These are phyloP conservation scores for Platycheirus rosarum DNA, from an alignment of 2,888 invertebrate species.

Conservation along the genomic window DNA sequence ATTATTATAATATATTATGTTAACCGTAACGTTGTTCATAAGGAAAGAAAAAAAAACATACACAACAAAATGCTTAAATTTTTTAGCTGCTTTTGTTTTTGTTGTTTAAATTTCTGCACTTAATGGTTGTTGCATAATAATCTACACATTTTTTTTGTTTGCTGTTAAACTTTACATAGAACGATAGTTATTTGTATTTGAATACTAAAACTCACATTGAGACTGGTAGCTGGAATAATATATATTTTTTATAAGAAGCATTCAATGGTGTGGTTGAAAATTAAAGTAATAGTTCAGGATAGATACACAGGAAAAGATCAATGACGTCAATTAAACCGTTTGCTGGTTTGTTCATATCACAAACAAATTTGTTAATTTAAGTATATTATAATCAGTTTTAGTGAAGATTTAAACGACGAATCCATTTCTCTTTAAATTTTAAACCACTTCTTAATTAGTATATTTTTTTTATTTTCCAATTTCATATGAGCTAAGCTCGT, in stretches of 20 bases:
- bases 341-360: too few species aligned
- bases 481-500: too few species aligned
- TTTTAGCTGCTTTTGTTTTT: conserved; percentile 31
- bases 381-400: too few species aligned
- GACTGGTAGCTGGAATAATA: conserved; percentile 3
- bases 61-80: conserved; percentile 27
- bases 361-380: too few species aligned
- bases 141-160: conserved; percentile 26
- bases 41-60: conserved; percentile 21
- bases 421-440: too few species aligned
- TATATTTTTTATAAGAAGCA: conserved; percentile 25
- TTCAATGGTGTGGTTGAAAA: conserved; percentile 21
- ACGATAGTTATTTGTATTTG: background rate
- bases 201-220: conserved; percentile 15
- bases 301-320: too few species aligned
- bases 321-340: conserved; percentile 14
- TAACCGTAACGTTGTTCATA: conserved; percentile 55
- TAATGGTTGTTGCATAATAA: conserved; percentile 60
- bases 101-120: conserved; percentile 36
- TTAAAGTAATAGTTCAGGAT: background rate
- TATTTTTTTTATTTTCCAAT: too few species aligned
- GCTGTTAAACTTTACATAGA: conserved; percentile 32
- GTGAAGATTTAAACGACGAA: too few species aligned
- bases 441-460: too few species aligned
- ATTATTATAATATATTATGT: conserved; percentile 48